phyloP scores from a whole-genome alignment of 1,140 invertebrate species.

The Pseudachorutes palmiensis region DNA sequence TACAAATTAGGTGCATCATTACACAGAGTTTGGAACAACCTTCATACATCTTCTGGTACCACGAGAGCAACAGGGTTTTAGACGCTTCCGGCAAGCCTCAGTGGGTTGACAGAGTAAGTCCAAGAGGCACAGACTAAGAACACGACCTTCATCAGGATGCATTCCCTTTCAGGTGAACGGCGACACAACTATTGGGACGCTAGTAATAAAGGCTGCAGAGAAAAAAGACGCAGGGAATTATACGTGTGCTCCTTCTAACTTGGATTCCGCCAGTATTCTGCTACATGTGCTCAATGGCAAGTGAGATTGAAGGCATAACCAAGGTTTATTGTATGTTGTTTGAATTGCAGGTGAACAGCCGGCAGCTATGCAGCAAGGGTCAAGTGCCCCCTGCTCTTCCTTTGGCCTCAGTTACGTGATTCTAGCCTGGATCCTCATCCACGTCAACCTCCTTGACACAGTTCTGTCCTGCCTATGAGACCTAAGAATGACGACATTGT shows the following conservation, averaged over 20 bases:
- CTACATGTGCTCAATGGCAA: slow-evolving; percentile 70
- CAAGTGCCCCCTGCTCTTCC: slow-evolving; percentile 27
- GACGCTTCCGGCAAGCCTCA: slow-evolving; percentile 50
- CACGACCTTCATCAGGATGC: too few relatives aligned
- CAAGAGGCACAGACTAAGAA: too few relatives aligned
- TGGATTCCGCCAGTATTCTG: slow-evolving; percentile 67
- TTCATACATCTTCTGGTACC: slow-evolving; percentile 68
- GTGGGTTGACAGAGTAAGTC: slow-evolving; percentile 32
- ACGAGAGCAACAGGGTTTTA: slow-evolving; percentile 57
- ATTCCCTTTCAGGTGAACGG: slow-evolving; percentile 52
- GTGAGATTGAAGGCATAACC: too few relatives aligned
- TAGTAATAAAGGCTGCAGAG: slow-evolving; percentile 65
- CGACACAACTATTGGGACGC: slow-evolving; percentile 55
- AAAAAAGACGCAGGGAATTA: slow-evolving; percentile 67
- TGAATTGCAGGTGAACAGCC: slow-evolving; percentile 40
- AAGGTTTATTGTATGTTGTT: too few relatives aligned
- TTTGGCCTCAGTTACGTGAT: neutral
- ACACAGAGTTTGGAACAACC: slow-evolving; percentile 62
- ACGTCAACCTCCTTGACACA: too few relatives aligned
- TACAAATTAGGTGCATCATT: slow-evolving; percentile 61
- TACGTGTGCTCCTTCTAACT: slow-evolving; percentile 70
- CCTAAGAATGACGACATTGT: too few relatives aligned
- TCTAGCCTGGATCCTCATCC: too few relatives aligned
- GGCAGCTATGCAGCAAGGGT: slow-evolving; percentile 42
- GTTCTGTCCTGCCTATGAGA: too few relatives aligned